Percentiles rank a stretch among this genome's conserved stretches.
Evolutionary conservation across 2,888 invertebrate species (phyloP).

Genomic region (Ashinkailepas kermadecensis): DNA sequence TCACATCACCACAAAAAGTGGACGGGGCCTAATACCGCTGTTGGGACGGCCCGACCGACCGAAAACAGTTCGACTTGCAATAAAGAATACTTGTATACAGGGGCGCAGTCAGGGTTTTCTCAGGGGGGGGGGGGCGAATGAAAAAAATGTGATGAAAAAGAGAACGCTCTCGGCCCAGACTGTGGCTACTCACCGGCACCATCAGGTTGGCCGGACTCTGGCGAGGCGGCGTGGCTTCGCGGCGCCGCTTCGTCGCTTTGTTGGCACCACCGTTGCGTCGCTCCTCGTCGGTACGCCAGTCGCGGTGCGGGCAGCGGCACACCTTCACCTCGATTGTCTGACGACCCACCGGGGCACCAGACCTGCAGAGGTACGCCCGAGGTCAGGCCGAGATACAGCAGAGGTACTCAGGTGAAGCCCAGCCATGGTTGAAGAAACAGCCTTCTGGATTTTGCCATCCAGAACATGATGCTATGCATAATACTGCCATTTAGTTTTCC

Average conservation of each 20-base stretch:
- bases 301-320: conserved; percentile 9
- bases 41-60: too few relatives aligned
- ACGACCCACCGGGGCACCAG: not conserved
- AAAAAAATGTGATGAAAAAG: not conserved
- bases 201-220: not conserved
- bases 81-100: not conserved
- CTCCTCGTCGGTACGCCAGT: not conserved
- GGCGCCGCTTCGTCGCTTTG: not conserved
- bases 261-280: not conserved
- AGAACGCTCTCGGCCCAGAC: not conserved
- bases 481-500: too few relatives aligned
- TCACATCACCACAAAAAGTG: too few relatives aligned
- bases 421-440: too few relatives aligned
- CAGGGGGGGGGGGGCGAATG: not conserved
- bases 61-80: not conserved
- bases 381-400: too few relatives aligned
- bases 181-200: not conserved
- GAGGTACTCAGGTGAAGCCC: too few relatives aligned
- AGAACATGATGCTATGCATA: too few relatives aligned
- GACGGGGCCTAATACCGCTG: too few relatives aligned
- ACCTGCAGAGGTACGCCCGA: not conserved
- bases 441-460: too few relatives aligned
- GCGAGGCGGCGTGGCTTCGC: not conserved
- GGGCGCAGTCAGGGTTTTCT: not conserved
- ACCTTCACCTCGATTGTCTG: not conserved